These are phyloP conservation scores for Eupithecia inturbata DNA, from an alignment of 2,888 invertebrate species.

Conservation along the genomic window DNA sequence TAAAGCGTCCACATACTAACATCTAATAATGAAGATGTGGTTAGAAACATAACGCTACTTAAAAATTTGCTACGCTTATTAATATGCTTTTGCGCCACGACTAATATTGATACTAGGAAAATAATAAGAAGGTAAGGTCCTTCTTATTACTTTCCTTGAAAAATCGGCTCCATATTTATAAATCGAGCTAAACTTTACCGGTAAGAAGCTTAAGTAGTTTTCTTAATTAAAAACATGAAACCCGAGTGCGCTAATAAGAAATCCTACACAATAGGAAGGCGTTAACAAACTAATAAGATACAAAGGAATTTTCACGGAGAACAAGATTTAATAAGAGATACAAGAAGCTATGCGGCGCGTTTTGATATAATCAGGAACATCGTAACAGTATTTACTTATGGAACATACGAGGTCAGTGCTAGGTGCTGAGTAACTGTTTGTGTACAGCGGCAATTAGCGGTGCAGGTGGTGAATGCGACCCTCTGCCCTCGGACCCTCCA, in stretches of 20 bases:
- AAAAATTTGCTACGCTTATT: too few relatives aligned
- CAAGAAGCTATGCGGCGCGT: slow-evolving; percentile 46
- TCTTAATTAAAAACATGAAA: slow-evolving; percentile 32
- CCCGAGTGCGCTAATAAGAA: slow-evolving; percentile 38
- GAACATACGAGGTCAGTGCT: slow-evolving; percentile 65
- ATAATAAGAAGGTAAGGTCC: too few relatives aligned
- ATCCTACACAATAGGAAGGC: slow-evolving; percentile 39
- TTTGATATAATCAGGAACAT: slow-evolving; percentile 52
- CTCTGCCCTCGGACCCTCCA: slow-evolving; percentile 63
- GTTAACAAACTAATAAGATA: slow-evolving; percentile 45
- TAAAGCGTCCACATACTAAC: slow-evolving; percentile 27
- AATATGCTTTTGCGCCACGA: neutral
- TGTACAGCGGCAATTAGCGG: slow-evolving; percentile 79
- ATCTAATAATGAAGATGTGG: slow-evolving; percentile 18
- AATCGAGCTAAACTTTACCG: neutral
- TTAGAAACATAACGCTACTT: neutral
- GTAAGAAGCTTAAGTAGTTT: slow-evolving; percentile 18
- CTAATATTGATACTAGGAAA: neutral
- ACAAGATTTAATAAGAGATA: slow-evolving; percentile 48
- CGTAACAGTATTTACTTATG: slow-evolving; percentile 58
- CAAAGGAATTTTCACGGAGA: slow-evolving; percentile 44
- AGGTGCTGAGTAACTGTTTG: slow-evolving; percentile 65
- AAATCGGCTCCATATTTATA: neutral
- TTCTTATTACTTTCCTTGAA: neutral
- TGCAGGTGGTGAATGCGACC: slow-evolving; percentile 79